Percentiles rank a stretch among this genome's conserved stretches.
Evolutionary conservation across 2,888 invertebrate genomes (phyloP).

Genomic region (Drosophila yooni): DNA sequence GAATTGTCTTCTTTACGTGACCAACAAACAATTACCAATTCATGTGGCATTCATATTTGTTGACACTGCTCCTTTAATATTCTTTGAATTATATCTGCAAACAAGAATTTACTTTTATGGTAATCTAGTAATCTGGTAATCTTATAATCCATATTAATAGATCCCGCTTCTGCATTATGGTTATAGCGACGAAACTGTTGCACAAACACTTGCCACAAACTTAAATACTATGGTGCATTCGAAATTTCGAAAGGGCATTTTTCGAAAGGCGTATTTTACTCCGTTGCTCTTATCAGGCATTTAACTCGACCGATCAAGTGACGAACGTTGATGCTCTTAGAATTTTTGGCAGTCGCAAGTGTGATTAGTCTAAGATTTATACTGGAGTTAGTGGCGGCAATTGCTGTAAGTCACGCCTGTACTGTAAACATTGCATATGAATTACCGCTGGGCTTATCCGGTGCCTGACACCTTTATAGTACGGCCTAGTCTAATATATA

Average conservation of each 20-base stretch:
- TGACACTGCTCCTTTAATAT: neutral
- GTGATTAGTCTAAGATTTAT: conserved; percentile 60
- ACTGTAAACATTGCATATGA: conserved; percentile 38
- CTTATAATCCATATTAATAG: neutral
- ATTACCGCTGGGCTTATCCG: conserved; percentile 44
- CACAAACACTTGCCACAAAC: neutral
- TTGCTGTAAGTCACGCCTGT: conserved; percentile 70
- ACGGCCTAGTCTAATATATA: conserved; percentile 9
- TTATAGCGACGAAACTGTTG: neutral
- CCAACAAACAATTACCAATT: neutral
- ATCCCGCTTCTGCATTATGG: neutral
- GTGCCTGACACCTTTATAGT: conserved; percentile 53
- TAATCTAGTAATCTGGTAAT: neutral
- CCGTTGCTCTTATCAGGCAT: conserved; percentile 65
- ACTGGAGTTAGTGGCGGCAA: conserved; percentile 32
- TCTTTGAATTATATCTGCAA: neutral
- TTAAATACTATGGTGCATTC: neutral
- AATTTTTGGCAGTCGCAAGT: conserved; percentile 34
- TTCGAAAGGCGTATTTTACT: conserved; percentile 41
- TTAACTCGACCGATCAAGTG: conserved; percentile 57
- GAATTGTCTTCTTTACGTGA: conserved; percentile 27
- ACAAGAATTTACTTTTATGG: neutral
- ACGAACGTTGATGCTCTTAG: conserved; percentile 28
- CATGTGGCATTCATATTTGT: neutral
- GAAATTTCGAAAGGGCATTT: conserved; percentile 17